A percentile compares a stretch with the other conserved stretches of the same genome.
phyloP scores from a whole-genome alignment of 2,888 invertebrate species.

The Sialis fuliginosa region DNA sequence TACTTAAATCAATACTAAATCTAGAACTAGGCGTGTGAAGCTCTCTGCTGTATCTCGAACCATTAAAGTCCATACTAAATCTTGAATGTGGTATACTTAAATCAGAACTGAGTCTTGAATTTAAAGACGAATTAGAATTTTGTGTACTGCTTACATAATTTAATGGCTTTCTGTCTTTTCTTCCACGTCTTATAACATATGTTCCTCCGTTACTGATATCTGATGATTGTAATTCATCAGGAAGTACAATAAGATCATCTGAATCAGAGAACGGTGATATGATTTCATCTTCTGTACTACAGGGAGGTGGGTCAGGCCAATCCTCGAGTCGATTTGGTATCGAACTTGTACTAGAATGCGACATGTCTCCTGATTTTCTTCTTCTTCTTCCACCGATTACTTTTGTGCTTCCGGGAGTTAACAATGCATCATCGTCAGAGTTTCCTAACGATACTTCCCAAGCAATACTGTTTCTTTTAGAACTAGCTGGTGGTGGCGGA shows the following conservation, averaged over 20 bases:
- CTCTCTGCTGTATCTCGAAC: slow-evolving; percentile 35
- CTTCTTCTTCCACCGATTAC: slow-evolving; percentile 38
- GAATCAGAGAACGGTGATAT: slow-evolving; percentile 53
- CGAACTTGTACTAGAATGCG: slow-evolving; percentile 52
- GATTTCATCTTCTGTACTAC: slow-evolving; percentile 46
- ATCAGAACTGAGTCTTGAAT: slow-evolving; percentile 43
- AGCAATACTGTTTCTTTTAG: slow-evolving; percentile 66
- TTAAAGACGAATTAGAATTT: slow-evolving; percentile 36
- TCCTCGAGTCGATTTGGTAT: slow-evolving; percentile 48
- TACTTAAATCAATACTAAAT: slow-evolving; percentile 49
- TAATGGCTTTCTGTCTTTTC: slow-evolving; percentile 46
- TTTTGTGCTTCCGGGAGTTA: slow-evolving; percentile 52
- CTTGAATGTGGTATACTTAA: slow-evolving; percentile 39
- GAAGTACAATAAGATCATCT: slow-evolving; percentile 18
- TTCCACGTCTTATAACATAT: slow-evolving; percentile 63
- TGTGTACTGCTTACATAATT: slow-evolving; percentile 36
- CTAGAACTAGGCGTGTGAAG: slow-evolving; percentile 43
- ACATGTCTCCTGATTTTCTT: slow-evolving; percentile 36
- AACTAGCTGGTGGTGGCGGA: slow-evolving; percentile 34
- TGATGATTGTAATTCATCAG: slow-evolving; percentile 19
- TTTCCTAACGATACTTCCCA: slow-evolving; percentile 65
- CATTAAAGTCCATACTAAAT: slow-evolving; percentile 35
- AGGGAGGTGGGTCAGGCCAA: slow-evolving; percentile 56
- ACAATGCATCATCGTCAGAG: slow-evolving; percentile 41
- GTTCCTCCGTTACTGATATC: slow-evolving; percentile 48